These are phyloP conservation scores for Diplazon laetatorius DNA, from an alignment of 2,888 invertebrate species.

Conservation along the genomic window DNA sequence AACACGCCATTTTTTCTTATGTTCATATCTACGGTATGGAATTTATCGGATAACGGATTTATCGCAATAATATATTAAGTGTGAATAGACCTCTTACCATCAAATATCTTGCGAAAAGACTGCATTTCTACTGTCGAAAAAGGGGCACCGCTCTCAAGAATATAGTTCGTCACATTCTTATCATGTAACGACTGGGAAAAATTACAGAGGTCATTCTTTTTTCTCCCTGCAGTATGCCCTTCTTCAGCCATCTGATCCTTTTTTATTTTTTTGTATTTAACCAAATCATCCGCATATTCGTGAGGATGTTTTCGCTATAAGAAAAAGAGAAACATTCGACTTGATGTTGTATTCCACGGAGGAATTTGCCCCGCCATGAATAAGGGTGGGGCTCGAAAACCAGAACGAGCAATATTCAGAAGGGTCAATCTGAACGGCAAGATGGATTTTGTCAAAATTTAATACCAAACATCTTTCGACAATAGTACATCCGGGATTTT, in stretches of 20 bases:
- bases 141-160: constrained; percentile 3
- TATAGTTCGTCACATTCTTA: constrained; percentile 2
- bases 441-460: too few species aligned
- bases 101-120: constrained; percentile 25
- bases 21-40: neutral
- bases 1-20: neutral
- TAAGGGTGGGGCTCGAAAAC: too few species aligned
- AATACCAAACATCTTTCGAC: too few species aligned
- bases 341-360: too few species aligned
- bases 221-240: neutral
- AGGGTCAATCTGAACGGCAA: too few species aligned
- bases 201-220: neutral
- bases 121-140: constrained; percentile 7
- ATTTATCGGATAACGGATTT: too few species aligned
- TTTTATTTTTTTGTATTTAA: neutral
- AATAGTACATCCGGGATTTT: too few species aligned
- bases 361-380: too few species aligned
- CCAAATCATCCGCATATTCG: neutral
- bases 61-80: neutral
- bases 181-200: neutral
- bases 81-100: neutral
- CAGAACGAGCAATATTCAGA: too few species aligned
- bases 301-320: neutral
- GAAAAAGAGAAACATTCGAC: neutral
- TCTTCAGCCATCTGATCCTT: neutral